These are phyloP conservation scores for Coenonympha arcania DNA, from an alignment of 2,888 invertebrate species.

Conservation along the genomic window DNA sequence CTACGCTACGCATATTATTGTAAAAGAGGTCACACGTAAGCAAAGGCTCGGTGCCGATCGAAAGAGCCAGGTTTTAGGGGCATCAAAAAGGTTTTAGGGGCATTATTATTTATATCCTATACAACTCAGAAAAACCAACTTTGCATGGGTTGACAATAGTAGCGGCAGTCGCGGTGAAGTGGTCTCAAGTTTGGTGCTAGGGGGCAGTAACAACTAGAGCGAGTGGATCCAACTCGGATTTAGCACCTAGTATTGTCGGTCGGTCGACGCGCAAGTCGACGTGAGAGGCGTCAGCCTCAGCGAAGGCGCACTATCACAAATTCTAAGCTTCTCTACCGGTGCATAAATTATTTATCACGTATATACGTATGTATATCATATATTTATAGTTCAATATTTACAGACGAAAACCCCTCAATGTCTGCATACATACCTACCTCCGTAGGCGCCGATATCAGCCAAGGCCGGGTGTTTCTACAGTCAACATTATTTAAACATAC, in stretches of 20 bases:
- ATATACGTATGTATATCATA: conserved; percentile 69
- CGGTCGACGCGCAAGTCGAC: conserved; percentile 50
- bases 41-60: no score
- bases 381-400: conserved; percentile 66
- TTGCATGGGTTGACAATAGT: background rate
- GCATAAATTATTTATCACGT: conserved; percentile 69
- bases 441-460: background rate
- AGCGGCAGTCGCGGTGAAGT: background rate
- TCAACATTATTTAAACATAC: no score
- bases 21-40: no score
- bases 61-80: no score
- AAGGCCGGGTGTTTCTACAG: no score
- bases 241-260: conserved; percentile 75
- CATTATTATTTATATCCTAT: no score
- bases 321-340: conserved; percentile 72
- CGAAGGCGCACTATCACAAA: conserved; percentile 55
- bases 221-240: conserved; percentile 64
- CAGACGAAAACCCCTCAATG: conserved; percentile 45
- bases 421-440: conserved; percentile 25
- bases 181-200: background rate
- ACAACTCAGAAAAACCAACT: background rate
- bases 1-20: no score
- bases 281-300: conserved; percentile 12
- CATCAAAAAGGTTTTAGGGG: no score
- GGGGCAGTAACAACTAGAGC: conserved; percentile 55